Evolutionary conservation across 2,888 invertebrate genomes (phyloP).

Genomic region (Fabriciana adippe): DNA sequence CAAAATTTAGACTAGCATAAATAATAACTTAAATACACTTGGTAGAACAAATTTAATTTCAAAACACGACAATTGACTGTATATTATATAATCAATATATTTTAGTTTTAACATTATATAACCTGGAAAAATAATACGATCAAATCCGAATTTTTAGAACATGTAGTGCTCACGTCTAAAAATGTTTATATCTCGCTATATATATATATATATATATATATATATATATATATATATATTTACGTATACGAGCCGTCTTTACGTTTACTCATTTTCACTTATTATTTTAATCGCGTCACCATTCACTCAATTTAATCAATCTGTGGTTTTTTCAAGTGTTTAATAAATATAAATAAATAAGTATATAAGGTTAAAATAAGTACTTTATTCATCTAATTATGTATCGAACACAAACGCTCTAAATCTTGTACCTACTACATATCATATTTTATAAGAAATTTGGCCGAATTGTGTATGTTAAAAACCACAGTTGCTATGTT

Average conservation of each 20-base stretch:
- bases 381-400: constrained; percentile 17
- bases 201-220: too few relatives aligned
- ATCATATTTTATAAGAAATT: background rate
- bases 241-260: too few relatives aligned
- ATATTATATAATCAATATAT: too few relatives aligned
- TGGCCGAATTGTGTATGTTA: background rate
- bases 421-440: constrained; percentile 18
- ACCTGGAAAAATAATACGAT: too few relatives aligned
- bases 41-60: background rate
- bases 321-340: background rate
- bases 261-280: too few relatives aligned
- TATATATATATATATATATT: too few relatives aligned
- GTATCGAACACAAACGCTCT: background rate
- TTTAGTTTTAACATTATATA: too few relatives aligned
- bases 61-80: constrained; percentile 14
- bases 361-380: constrained; percentile 15
- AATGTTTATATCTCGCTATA: too few relatives aligned
- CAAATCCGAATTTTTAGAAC: too few relatives aligned
- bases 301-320: background rate
- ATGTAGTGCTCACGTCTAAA: too few relatives aligned
- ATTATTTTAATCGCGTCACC: background rate
- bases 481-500: background rate
- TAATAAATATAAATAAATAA: constrained; percentile 13
- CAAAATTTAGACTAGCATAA: constrained; percentile 27
- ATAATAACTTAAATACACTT: background rate